phyloP scores from a whole-genome alignment of 2,888 invertebrate species.

The Physocephala rufipes region DNA sequence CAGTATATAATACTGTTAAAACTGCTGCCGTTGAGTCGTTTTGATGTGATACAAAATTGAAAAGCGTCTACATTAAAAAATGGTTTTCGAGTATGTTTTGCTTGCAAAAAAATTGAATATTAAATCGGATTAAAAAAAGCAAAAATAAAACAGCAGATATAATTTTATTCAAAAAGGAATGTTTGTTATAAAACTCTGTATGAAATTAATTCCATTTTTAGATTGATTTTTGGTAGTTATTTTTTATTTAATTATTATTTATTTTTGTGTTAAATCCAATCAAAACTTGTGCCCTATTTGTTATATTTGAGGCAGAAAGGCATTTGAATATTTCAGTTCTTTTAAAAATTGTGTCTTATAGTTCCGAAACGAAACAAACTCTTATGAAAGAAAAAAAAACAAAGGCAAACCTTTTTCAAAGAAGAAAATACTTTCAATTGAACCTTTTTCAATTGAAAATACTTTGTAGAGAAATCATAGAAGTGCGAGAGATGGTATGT shows the following conservation, averaged over 20 bases:
- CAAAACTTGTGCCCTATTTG: background rate
- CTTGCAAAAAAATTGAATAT: no score
- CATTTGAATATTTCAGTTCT: conserved; percentile 8
- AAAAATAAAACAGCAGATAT: no score
- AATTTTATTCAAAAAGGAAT: no score
- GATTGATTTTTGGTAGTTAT: background rate
- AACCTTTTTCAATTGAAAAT: no score
- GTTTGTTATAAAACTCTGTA: background rate
- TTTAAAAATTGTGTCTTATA: background rate
- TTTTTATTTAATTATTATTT: conserved; percentile 8
- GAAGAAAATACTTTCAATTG: conserved; percentile 12
- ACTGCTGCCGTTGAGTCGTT: background rate
- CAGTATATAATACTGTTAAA: background rate
- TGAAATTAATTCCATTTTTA: conserved; percentile 23
- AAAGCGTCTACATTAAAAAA: background rate
- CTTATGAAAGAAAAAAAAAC: background rate
- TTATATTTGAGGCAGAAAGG: background rate
- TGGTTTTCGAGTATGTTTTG: no score
- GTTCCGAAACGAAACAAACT: background rate
- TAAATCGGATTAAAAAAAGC: no score
- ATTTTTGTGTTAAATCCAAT: conserved; percentile 30
- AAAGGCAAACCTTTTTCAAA: background rate
- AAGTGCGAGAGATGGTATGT: background rate
- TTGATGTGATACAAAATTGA: background rate
- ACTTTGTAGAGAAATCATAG: no score